Base-by-base conservation (phyloP, 2,113 vertebrate genomes). In the Colius striatus region DNA sequence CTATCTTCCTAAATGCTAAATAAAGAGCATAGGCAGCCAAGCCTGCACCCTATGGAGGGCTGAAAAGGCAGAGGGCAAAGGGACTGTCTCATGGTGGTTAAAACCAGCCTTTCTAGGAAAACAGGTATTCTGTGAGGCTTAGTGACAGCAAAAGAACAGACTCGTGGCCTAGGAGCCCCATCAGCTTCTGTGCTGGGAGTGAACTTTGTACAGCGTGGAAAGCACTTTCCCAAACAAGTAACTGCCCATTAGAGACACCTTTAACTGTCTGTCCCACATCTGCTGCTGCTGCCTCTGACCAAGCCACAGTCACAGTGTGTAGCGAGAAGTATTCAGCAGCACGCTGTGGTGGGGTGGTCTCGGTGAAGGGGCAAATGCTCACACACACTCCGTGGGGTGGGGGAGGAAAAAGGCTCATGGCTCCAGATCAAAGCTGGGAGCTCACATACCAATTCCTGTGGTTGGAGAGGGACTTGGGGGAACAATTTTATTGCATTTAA, bases 391-490 rank as follows among this genome's bases (percentile, higher is more conserved):
- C 29, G 27, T 13, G 38, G 23, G 3, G 8, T 11, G 16, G 22
- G 13, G 3, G 13, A 23, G 17, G 32, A 29, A 53, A 54, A 32
- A 6, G 18, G 9, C 26, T 81, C 1, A 0, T 58, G 55, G 17
- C 5, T 8, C 41, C 23, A 70, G 36, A 27, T 19, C 16, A 70
- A 58, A 30, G 9, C 51, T 60, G 21, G n/a, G 29, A 48, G 7
- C 7, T 32, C 30, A 5, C 1, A 0, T 55, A 9, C 12, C 13
- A 21, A 4, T 29, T 71, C 11, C 53, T 55, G 16, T 26, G 30
- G 55, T 20, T 26, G 21, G 20, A 50, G 34, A 47, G 14, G 25
- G 14, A 7, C 9, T n/a, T 19, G 32, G 11, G 11, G 36, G 67
- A 75, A 67, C 13, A 15, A 58, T 71, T 87, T 61, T 45, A 38